Evolutionary conservation across 2,113 vertebrate genomes (phyloP), one percentile per base, ranked within the genome.

Genomic region (Ammodytes marinus): DNA sequence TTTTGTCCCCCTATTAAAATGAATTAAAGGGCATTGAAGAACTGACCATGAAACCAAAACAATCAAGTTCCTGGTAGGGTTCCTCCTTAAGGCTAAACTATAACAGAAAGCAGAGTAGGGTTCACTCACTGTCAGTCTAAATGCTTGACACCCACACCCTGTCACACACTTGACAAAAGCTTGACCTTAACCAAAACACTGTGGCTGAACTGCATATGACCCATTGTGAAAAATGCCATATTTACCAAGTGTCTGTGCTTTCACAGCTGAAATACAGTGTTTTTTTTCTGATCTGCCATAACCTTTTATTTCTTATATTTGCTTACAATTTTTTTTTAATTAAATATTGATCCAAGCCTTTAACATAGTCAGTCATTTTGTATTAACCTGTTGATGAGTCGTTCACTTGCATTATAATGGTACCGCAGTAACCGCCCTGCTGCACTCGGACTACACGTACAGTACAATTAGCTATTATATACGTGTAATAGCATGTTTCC

Each of bases 91-190:
- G 42, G 67, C 81, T 64, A 4, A 13, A 49, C 66, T 52, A 37
- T 9, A 67, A 49, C 64, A 47, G 50, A n/a, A 52, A 40, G 79
- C 71, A 35, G 64, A 71, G 45, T 39, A 8, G 61, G 50, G 68
- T 40, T 85, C 55, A 74, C 73, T 79, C 66, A 58, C 43, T 58
- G 65, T 75, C 55, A 79, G 46, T 73, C 54, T 83, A 50, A 46
- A n/a, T 42, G 40, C 70, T 50, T 76, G 58, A 86, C 85, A 54
- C 50, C 46, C n/a, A 7, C 49, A 68, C 3, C 40, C 54, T 57
- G 55, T 80, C 69, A 71, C 10, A 12, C 52, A 58, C 27, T 54
- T 58, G 11, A 35, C 69, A 69, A 47, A 71, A 87, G 35, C 59
- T 49, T 61, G 49, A 80, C 72, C 75, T 73, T 45, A 37, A 39